Percentiles rank a stretch among this genome's conserved stretches.
phyloP scores from a whole-genome alignment of 1,140 invertebrate genomes.

The Lordiphosa mommai region DNA sequence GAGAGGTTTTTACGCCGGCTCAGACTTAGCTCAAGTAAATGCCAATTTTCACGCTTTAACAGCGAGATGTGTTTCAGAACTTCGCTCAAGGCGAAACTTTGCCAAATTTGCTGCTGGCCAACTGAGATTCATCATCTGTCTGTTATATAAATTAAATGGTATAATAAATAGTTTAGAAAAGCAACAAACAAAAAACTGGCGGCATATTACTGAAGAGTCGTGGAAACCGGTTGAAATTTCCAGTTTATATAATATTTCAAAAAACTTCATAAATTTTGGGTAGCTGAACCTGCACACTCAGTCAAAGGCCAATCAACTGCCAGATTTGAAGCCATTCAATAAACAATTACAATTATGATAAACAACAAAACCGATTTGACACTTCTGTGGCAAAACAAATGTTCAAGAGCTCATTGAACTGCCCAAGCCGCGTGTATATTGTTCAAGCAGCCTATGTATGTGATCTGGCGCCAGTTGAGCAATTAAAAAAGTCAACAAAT shows the following conservation, averaged over 20 bases:
- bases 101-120: conserved; percentile 13
- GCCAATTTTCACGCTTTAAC: background rate
- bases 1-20: conserved; percentile 6
- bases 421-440: background rate
- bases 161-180: conserved; percentile 64
- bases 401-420: conserved; percentile 48
- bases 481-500: background rate
- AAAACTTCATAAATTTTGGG: conserved; percentile 41
- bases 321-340: conserved; percentile 26
- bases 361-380: background rate
- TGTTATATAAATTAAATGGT: conserved; percentile 39
- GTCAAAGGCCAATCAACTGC: conserved; percentile 58
- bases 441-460: background rate
- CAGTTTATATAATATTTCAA: conserved; percentile 56
- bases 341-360: conserved; percentile 4
- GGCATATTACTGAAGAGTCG: conserved; percentile 36
- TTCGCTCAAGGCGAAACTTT: background rate
- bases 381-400: background rate
- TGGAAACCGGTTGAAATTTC: conserved; percentile 57
- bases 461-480: conserved; percentile 20
- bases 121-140: conserved; percentile 31
- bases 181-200: conserved; percentile 31
- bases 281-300: conserved; percentile 25
- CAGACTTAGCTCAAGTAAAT: conserved; percentile 20
- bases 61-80: conserved; percentile 49